Base-by-base conservation (phyloP, 1,140 invertebrate genomes). In the Leptinotarsa defecta region DNA sequence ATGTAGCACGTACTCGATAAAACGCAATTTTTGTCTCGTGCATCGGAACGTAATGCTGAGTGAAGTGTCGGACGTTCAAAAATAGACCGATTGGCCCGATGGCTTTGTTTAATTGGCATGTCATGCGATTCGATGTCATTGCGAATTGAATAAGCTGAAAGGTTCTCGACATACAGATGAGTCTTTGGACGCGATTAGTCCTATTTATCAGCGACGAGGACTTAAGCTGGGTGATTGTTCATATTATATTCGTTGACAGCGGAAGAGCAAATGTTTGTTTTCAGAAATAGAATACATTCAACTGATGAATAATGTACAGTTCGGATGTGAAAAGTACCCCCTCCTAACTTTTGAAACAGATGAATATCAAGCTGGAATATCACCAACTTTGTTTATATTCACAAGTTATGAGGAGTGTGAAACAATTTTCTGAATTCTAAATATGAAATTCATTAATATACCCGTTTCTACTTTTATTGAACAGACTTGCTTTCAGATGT, bases 101-200 rank as follows among this genome's bases (percentile, higher is more conserved):
- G 17, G 65, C 3, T 68, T 68, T 68, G 65, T 24, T 68, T 68
- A 68, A 68, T 68, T 68, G 24, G 65, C 65, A 43, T 68, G 65
- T 68, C 24, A 68, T 68, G 65, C 65, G 65, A 68, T 68, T 68
- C 27, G 24, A 17, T 68, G 13, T 68, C 65, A 34, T 24, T 68
- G 24, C 65, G 65, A 43, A 27, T 17, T 68, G 22, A 24, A 68
- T 24, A 27, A 34, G 65, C 65, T 34, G 65, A 19, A 17, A 57
- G 52, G 52, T 57, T 57, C 13, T 1, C 52, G 52, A n/a, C 52
- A n/a, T 57, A 57, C 3, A 57, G 52, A 57, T n/a, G 52, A 17
- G n/a, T 17, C 1, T 57, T 57, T 57, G 52, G 52, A 57, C n/a
- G 52, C 52, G 52, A 57, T 57, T 57, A 57, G 52, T 57, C n/a